Conservation (phyloP, 2,113 vertebrate genomes). For the Podarcis raffonei region DNA sequence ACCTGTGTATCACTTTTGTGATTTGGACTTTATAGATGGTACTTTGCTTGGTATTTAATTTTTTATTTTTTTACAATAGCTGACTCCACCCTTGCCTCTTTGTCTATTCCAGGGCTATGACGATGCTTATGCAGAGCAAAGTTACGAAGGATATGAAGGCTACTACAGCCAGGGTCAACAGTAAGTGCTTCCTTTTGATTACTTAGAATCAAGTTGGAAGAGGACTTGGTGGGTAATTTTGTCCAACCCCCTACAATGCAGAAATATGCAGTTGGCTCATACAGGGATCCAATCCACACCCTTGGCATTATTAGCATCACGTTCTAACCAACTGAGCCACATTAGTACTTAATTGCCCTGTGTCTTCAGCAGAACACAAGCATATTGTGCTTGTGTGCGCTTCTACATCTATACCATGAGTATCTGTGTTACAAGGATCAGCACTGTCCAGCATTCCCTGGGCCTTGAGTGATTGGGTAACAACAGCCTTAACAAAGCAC, state of each 20-base stretch:
- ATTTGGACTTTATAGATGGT: neutral
- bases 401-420: neutral
- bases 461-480: too few species aligned
- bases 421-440: neutral
- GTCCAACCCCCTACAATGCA: too few species aligned
- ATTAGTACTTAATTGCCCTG: too few species aligned
- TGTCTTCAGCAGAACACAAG: too few species aligned
- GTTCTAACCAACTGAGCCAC: too few species aligned
- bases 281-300: too few species aligned
- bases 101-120: constrained; percentile 84
- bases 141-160: constrained; percentile 91
- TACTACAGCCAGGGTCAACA: constrained; percentile 93
- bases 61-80: fast-evolving
- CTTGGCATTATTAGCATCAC: too few species aligned
- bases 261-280: too few species aligned
- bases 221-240: too few species aligned
- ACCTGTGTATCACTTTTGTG: neutral
- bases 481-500: neutral
- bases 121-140: constrained; percentile 87
- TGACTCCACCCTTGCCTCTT: neutral
- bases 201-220: too few species aligned
- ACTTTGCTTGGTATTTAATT: neutral
- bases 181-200: constrained; percentile 76
- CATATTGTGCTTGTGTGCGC: neutral
- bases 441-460: too few species aligned